Conservation (phyloP, 2,888 invertebrate species). For the Hydraecia micacea region DNA sequence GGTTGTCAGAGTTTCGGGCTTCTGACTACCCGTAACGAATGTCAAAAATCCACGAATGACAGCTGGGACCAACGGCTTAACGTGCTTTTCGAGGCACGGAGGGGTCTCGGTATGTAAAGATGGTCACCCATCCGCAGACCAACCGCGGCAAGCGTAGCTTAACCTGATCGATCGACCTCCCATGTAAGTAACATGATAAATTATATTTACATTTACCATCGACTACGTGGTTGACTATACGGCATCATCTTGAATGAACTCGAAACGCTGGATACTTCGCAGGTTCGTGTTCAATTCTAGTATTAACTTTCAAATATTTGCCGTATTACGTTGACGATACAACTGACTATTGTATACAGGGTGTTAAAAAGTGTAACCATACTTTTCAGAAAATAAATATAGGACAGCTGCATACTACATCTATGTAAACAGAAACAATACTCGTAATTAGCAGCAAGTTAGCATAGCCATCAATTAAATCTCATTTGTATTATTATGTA, state of each 20-base stretch:
- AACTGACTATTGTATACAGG: constrained; percentile 7
- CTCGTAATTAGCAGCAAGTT: constrained; percentile 31
- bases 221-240: not conserved
- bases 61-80: too few relatives aligned
- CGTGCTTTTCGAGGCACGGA: too few relatives aligned
- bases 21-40: too few relatives aligned
- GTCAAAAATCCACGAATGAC: too few relatives aligned
- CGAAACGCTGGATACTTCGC: not conserved
- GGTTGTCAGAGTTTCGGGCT: too few relatives aligned
- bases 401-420: not conserved
- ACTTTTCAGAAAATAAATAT: not conserved
- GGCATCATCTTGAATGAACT: not conserved
- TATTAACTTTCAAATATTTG: constrained; percentile 6
- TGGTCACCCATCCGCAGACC: too few relatives aligned
- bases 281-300: not conserved
- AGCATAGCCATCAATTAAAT: constrained; percentile 50
- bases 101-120: too few relatives aligned
- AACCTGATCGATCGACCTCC: too few relatives aligned
- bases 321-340: not conserved
- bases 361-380: constrained; percentile 6
- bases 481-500: constrained; percentile 54
- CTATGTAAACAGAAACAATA: constrained; percentile 31
- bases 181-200: not conserved
- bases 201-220: not conserved
- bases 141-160: too few relatives aligned